These are phyloP conservation scores for Lasiurus borealis DNA, from an alignment of 2,113 vertebrate species.

Conservation along the genomic window DNA sequence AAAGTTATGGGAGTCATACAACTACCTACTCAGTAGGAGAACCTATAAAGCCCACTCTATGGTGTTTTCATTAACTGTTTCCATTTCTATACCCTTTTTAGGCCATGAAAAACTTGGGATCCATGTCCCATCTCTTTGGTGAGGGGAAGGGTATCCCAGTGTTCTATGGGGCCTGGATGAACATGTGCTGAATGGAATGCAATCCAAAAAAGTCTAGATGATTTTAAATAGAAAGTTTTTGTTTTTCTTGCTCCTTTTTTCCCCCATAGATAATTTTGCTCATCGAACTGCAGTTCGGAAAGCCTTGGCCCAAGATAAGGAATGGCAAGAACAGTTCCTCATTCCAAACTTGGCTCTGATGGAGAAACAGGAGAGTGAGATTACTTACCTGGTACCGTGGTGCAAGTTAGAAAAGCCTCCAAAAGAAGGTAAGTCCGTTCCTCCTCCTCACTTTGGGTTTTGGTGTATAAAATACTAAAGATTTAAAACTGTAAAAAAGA, in stretches of 20 bases:
- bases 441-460: background rate
- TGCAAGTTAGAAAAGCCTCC: constrained; percentile 89
- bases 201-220: background rate
- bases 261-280: constrained; percentile 90
- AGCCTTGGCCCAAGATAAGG: constrained; percentile 89
- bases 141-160: background rate
- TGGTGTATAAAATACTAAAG: background rate
- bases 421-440: constrained; percentile 88
- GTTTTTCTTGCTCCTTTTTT: constrained; percentile 6
- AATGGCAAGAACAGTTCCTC: constrained; percentile 92
- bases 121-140: background rate
- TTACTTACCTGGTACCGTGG: constrained; percentile 95
- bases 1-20: background rate
- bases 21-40: background rate
- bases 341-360: constrained; percentile 88
- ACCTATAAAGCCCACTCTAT: background rate
- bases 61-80: background rate
- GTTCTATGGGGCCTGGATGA: background rate
- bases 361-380: constrained; percentile 91
- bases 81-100: background rate
- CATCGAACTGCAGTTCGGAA: constrained; percentile 90
- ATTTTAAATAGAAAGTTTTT: constrained; percentile 17
- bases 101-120: background rate
- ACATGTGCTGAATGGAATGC: background rate
- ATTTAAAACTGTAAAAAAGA: background rate